phyloP scores from a whole-genome alignment of 2,888 invertebrate species.

The Drepana falcataria region DNA sequence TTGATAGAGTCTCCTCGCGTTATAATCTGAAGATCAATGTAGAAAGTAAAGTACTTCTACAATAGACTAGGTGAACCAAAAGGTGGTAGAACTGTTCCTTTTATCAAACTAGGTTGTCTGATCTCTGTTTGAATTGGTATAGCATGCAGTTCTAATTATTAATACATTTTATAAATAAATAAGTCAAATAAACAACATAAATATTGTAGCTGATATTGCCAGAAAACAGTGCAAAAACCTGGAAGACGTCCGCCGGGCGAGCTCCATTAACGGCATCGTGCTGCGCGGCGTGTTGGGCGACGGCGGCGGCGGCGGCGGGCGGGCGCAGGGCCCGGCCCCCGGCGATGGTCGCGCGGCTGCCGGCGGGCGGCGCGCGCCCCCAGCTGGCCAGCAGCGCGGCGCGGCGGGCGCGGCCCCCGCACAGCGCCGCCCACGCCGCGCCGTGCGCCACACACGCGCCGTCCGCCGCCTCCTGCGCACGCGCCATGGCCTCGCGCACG shows the following conservation, averaged over 20 bases:
- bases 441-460: constrained; percentile 82
- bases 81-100: too few relatives aligned
- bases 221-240: constrained; percentile 26
- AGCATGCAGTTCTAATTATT: too few relatives aligned
- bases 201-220: too few relatives aligned
- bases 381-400: constrained; percentile 54
- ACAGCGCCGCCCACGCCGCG: constrained; percentile 8
- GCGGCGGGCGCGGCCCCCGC: constrained; percentile 82
- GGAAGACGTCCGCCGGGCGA: constrained; percentile 82
- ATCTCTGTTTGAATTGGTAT: too few relatives aligned
- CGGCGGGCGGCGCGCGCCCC: constrained; percentile 83
- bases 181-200: too few relatives aligned
- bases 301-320: constrained; percentile 85
- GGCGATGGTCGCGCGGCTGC: constrained; percentile 84
- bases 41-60: too few relatives aligned
- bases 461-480: constrained; percentile 93
- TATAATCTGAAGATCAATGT: constrained; percentile 77
- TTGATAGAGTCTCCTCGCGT: constrained; percentile 92
- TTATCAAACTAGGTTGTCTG: too few relatives aligned
- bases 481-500: constrained; percentile 90
- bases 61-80: too few relatives aligned
- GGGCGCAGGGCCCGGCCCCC: constrained; percentile 69
- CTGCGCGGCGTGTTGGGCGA: constrained; percentile 89
- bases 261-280: constrained; percentile 85
- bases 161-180: too few relatives aligned